Percentiles rank a stretch among this genome's conserved stretches.
phyloP scores from a whole-genome alignment of 2,888 invertebrate genomes.

The Pyrocoelia pectoralis region DNA sequence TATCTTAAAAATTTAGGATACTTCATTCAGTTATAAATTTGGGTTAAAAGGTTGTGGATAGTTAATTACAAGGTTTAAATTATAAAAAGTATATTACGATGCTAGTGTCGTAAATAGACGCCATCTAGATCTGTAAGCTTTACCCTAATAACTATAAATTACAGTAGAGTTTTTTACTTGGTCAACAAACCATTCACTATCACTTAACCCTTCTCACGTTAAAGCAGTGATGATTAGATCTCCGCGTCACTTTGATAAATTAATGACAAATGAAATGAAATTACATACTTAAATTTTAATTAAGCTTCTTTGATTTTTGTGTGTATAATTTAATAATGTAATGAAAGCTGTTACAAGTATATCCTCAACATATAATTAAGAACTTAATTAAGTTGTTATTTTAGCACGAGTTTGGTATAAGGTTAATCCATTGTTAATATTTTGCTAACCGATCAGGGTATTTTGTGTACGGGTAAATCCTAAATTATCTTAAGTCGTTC shows the following conservation, averaged over 20 bases:
- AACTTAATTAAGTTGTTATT: background rate
- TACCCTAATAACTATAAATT: constrained; percentile 8
- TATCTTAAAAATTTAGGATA: too few relatives aligned
- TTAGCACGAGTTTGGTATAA: background rate
- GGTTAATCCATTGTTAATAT: constrained; percentile 16
- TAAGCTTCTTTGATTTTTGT: too few relatives aligned
- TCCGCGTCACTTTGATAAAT: constrained; percentile 5
- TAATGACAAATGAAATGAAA: background rate
- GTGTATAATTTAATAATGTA: too few relatives aligned
- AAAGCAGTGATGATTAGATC: constrained; percentile 9
- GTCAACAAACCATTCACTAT: constrained; percentile 10
- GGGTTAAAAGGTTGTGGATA: too few relatives aligned
- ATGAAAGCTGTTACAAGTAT: background rate
- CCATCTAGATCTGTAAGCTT: constrained; percentile 3
- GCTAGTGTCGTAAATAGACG: background rate
- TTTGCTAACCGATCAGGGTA: constrained; percentile 19
- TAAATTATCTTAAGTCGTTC: constrained; percentile 46
- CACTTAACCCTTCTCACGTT: constrained; percentile 11
- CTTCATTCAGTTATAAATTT: too few relatives aligned
- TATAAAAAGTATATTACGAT: too few relatives aligned
- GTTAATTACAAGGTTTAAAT: too few relatives aligned
- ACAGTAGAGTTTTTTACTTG: constrained; percentile 8
- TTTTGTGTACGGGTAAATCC: constrained; percentile 34
- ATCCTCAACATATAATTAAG: background rate
- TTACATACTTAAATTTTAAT: too few relatives aligned